A percentile compares a stretch with the other conserved stretches of the same genome.
Evolutionary conservation across 2,113 vertebrate genomes (phyloP).

Genomic region (Marmota flaviventris): DNA sequence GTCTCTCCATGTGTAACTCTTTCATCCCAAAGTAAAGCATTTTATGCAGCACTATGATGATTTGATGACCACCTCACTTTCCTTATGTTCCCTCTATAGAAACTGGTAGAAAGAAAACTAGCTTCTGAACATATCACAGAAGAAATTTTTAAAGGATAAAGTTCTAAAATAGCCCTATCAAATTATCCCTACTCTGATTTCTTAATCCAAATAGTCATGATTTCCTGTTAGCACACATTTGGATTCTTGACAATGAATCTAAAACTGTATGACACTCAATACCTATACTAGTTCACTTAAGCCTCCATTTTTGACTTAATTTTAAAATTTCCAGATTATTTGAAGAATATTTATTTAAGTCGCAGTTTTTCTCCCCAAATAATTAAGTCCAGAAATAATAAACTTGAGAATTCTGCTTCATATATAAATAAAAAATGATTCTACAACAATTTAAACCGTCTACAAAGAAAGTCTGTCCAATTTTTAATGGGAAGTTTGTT

Average conservation of each 20-base stretch:
- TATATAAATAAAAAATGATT: constrained; percentile 10
- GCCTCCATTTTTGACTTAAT: not conserved
- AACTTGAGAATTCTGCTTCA: not conserved
- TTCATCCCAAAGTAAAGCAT: not conserved
- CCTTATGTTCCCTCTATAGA: not conserved
- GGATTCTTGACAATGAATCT: constrained; percentile 19
- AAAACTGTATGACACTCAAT: not conserved
- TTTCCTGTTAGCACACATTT: constrained; percentile 14
- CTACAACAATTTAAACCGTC: not conserved
- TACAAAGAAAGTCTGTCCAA: not conserved
- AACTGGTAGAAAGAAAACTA: not conserved
- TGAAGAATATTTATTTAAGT: constrained; percentile 14
- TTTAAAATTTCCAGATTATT: constrained; percentile 35
- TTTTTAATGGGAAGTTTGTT: not conserved
- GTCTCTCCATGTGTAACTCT: not conserved
- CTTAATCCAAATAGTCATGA: constrained; percentile 3
- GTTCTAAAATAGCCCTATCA: not conserved
- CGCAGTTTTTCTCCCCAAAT: not conserved
- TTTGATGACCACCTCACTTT: not conserved
- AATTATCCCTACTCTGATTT: constrained; percentile 21
- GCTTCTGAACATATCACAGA: not conserved
- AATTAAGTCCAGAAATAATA: constrained; percentile 11
- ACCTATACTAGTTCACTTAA: not conserved
- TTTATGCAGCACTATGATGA: not conserved
- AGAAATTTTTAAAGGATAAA: constrained; percentile 10